phyloP scores from a whole-genome alignment of 1,140 invertebrate species.

The Scaptomyza pallida region DNA sequence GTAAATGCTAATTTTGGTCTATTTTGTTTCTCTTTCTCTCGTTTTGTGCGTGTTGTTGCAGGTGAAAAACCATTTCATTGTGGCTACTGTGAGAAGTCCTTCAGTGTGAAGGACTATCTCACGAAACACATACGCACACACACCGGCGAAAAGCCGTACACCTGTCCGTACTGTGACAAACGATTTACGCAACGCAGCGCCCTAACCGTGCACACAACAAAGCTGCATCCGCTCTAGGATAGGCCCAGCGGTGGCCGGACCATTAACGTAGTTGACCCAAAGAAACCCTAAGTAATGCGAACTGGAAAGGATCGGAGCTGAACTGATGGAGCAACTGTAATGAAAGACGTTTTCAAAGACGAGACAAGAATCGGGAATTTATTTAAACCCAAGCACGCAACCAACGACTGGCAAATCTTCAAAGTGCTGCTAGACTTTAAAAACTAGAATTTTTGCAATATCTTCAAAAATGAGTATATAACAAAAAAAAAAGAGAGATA shows the following conservation, averaged over 20 bases:
- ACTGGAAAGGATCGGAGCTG: constrained; percentile 13
- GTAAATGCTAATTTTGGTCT: constrained; percentile 60
- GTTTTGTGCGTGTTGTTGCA: constrained; percentile 59
- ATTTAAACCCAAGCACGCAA: constrained; percentile 47
- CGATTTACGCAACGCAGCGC: constrained; percentile 82
- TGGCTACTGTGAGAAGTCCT: constrained; percentile 81
- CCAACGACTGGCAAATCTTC: constrained; percentile 79
- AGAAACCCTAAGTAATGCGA: constrained; percentile 27
- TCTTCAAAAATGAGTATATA: constrained; percentile 32
- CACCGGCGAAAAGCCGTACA: constrained; percentile 81
- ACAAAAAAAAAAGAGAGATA: constrained; percentile 26
- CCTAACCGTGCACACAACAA: constrained; percentile 80
- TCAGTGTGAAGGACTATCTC: constrained; percentile 83
- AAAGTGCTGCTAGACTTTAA: constrained; percentile 74
- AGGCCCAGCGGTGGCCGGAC: constrained; percentile 71
- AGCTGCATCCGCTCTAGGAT: constrained; percentile 83
- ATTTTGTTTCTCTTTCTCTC: constrained; percentile 10
- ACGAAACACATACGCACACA: constrained; percentile 84
- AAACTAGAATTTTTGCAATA: constrained; percentile 76
- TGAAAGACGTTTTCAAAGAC: constrained; percentile 81
- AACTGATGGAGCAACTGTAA: constrained; percentile 52
- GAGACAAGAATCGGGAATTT: constrained; percentile 31
- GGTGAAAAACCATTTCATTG: constrained; percentile 83
- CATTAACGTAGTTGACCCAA: constrained; percentile 53
- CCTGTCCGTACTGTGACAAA: constrained; percentile 82